Conservation (phyloP, 2,888 invertebrate species). For the Trichogramma evanescens region DNA sequence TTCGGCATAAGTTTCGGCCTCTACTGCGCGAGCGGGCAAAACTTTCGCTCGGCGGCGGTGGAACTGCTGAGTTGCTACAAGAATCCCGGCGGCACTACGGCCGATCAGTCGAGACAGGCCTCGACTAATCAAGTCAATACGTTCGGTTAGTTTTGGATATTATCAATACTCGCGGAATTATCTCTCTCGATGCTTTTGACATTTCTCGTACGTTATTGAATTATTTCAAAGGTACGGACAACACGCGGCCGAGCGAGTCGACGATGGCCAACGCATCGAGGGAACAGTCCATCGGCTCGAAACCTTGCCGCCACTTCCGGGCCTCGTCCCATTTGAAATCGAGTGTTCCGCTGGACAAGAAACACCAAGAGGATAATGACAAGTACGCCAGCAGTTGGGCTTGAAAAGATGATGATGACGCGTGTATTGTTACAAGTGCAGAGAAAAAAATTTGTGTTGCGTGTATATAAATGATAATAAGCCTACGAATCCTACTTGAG, state of each 20-base stretch:
- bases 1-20: conserved; percentile 78
- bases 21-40: conserved; percentile 75
- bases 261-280: conserved; percentile 25
- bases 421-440: too few relatives aligned
- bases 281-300: too few relatives aligned
- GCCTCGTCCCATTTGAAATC: too few relatives aligned
- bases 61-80: conserved; percentile 33
- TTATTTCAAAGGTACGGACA: conserved; percentile 46
- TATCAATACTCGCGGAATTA: background rate
- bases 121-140: conserved; percentile 15
- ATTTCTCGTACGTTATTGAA: background rate
- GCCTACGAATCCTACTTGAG: too few relatives aligned
- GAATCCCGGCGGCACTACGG: background rate
- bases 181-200: background rate
- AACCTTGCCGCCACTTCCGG: too few relatives aligned
- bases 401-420: too few relatives aligned
- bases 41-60: conserved; percentile 61
- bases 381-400: too few relatives aligned
- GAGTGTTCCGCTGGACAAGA: too few relatives aligned
- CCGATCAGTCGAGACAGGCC: conserved; percentile 6
- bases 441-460: too few relatives aligned
- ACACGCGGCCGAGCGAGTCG: conserved; percentile 39
- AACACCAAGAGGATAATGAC: too few relatives aligned
- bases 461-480: too few relatives aligned
- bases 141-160: conserved; percentile 2